Evolutionary conservation across 2,113 vertebrate genomes (phyloP).

Genomic region (Piaya cayana): DNA sequence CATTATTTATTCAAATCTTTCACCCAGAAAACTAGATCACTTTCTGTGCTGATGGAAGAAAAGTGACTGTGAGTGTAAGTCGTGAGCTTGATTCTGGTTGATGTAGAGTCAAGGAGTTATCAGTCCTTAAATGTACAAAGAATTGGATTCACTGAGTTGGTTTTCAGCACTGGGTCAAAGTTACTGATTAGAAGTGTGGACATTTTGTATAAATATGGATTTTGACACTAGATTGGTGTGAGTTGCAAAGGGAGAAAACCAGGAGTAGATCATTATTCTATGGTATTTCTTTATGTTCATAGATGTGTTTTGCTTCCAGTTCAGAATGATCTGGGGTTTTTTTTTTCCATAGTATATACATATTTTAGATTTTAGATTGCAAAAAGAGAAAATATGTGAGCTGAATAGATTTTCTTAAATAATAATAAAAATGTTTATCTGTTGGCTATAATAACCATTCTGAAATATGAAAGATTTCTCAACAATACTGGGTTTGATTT

Average conservation of each 20-base stretch:
- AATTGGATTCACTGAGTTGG: background rate
- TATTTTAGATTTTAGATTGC: background rate
- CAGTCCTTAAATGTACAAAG: background rate
- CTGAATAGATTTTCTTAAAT: background rate
- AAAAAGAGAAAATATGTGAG: background rate
- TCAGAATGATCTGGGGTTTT: background rate
- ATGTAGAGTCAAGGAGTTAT: background rate
- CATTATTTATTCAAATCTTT: constrained; percentile 70
- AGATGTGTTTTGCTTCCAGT: background rate
- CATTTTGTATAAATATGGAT: background rate
- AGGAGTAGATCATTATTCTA: background rate
- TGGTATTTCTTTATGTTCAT: background rate
- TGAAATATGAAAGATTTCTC: background rate
- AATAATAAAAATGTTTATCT: background rate
- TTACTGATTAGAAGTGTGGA: constrained; percentile 2
- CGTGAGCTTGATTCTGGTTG: background rate
- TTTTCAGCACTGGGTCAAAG: background rate
- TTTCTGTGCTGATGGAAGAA: constrained; percentile 33
- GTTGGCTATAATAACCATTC: background rate
- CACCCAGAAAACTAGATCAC: constrained; percentile 31
- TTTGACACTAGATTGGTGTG: background rate
- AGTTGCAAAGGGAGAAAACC: background rate
- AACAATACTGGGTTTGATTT: background rate
- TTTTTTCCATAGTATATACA: background rate
- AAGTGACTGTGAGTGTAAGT: background rate